Percentiles rank a stretch among this genome's conserved stretches.
phyloP scores from a whole-genome alignment of 2,113 vertebrate genomes.

The Rallus limicola region DNA sequence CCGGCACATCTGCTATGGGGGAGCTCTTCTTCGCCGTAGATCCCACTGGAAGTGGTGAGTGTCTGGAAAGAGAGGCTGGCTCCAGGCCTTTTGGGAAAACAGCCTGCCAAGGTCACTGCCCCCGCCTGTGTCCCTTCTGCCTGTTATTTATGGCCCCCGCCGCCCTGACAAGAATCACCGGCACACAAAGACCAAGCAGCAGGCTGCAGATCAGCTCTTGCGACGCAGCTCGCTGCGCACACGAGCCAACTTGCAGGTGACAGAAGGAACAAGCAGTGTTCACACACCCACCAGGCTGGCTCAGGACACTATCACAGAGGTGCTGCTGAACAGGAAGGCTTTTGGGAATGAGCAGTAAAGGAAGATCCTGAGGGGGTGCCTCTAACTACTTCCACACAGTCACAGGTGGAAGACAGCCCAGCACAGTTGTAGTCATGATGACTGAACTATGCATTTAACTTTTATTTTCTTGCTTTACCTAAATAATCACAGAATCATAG shows the following conservation, averaged over 20 bases:
- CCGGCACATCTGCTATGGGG: background rate
- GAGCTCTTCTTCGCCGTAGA: background rate
- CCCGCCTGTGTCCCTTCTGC: background rate
- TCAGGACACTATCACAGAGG: background rate
- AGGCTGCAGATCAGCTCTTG: background rate
- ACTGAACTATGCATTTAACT: background rate
- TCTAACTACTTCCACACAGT: background rate
- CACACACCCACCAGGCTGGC: background rate
- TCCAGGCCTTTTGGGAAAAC: background rate
- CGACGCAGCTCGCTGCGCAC: accelerated
- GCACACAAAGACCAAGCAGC: background rate
- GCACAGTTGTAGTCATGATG: background rate
- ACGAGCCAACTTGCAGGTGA: background rate
- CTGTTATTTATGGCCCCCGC: background rate
- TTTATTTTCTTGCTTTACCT: background rate
- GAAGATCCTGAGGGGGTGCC: background rate
- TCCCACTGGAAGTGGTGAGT: background rate
- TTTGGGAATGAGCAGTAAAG: background rate
- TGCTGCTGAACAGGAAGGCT: background rate
- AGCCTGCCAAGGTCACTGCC: background rate
- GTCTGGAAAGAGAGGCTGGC: background rate
- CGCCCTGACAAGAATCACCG: background rate
- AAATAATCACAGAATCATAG: background rate
- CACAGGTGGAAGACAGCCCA: accelerated
- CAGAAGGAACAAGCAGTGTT: background rate